These are phyloP conservation scores for Tachystola acroxantha DNA, from an alignment of 2,888 invertebrate species.

Conservation along the genomic window DNA sequence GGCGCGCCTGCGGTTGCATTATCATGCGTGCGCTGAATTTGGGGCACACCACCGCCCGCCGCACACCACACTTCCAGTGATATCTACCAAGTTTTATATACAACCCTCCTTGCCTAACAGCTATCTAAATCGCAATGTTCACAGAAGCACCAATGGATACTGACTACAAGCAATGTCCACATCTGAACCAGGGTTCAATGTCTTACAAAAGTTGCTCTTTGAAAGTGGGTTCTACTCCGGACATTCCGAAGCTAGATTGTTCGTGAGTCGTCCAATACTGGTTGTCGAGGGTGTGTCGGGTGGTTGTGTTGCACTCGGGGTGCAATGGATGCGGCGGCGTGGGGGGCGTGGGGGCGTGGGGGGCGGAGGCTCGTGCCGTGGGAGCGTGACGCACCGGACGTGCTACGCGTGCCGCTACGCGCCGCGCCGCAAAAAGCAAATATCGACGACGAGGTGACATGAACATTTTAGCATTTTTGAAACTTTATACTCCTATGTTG, in stretches of 20 bases:
- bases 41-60: not conserved
- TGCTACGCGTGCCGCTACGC: conserved; percentile 1
- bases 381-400: conserved; percentile 2
- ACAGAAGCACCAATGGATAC: too few relatives aligned
- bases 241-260: not conserved
- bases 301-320: not conserved
- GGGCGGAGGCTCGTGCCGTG: not conserved
- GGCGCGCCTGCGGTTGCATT: not conserved
- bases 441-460: not conserved
- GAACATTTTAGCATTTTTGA: too few relatives aligned
- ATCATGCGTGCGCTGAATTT: not conserved
- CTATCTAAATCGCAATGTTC: too few relatives aligned
- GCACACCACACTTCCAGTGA: too few relatives aligned
- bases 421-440: not conserved
- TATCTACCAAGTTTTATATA: too few relatives aligned
- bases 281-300: not conserved
- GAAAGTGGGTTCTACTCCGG: not conserved
- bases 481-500: too few relatives aligned
- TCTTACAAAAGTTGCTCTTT: conserved; percentile 1
- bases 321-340: not conserved
- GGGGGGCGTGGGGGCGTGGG: not conserved
- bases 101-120: too few relatives aligned
- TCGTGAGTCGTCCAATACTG: not conserved
- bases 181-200: too few relatives aligned
- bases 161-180: too few relatives aligned